Base-by-base conservation (phyloP, 2,113 vertebrate species). In the Clarias gariepinus region DNA sequence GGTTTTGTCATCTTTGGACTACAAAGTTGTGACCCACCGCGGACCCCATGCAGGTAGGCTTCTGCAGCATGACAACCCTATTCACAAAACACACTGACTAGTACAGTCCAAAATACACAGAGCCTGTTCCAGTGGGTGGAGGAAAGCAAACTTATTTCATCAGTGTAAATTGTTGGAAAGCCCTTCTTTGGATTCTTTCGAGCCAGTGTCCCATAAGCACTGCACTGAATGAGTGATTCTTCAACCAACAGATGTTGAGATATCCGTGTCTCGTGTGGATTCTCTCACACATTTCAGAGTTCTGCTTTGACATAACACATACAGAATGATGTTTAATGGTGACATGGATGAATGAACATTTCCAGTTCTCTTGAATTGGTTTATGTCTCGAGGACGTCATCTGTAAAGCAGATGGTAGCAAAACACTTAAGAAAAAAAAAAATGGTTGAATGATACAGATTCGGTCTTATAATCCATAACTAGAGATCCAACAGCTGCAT, bases 371-470 rank as follows among this genome's bases (percentile, higher is more conserved):
- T 55, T 28, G 36, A 68, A 41, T 81, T 58, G 25, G n/a, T 85
- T 89, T 33, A 47, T 64, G 78, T 87, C 87, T 81, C 64, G 47
- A 85, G 78, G 88, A 90, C 76, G 57, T 91, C 90, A 92, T 93
- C 88, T 93, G 87, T 87, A 90, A 88, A 90, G 86, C 90, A 93
- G 91, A 93, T 92, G 90, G 87, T 78, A 88, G 88, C 74, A 88
- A 89, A 89, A 91, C 85, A 76, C 55, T 86, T 80, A 77, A 16
- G 12, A 15, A 15, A 12, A 58, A 55, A 64, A 64, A n/a, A 64
- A 57, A 71, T 88, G 85, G 78, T 86, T 60, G 53, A 33, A 85
- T 86, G 36, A 81, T 79, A 86, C 69, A 88, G 68, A 87, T 82
- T 86, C 87, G 63, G 74, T 30, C 60, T 85, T 86, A 66, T 86